Conservation (phyloP, 2,888 invertebrate genomes). For the Euzophera pinguis region DNA sequence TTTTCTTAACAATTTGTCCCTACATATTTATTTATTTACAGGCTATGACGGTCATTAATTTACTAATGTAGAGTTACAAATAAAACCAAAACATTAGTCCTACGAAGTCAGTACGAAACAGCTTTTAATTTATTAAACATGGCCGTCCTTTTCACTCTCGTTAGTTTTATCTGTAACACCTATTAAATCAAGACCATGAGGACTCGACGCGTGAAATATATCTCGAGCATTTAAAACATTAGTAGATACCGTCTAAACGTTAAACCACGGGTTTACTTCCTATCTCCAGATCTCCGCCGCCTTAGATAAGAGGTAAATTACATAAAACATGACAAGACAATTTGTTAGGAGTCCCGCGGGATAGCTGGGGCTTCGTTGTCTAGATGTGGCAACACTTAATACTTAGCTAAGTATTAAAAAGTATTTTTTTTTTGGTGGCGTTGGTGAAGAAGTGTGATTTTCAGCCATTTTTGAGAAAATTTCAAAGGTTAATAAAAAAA, state of each 20-base stretch:
- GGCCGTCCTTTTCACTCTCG: neutral
- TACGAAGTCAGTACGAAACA: no score
- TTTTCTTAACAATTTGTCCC: no score
- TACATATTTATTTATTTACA: no score
- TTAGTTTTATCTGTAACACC: neutral
- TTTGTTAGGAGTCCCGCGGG: conserved; percentile 45
- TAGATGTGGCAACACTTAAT: conserved; percentile 13
- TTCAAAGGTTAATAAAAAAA: no score
- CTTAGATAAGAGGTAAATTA: conserved; percentile 53
- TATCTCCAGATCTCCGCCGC: conserved; percentile 23
- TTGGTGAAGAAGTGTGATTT: no score
- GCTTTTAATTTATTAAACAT: no score
- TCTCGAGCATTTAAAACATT: conserved; percentile 3
- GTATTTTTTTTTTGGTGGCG: no score
- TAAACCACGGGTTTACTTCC: conserved; percentile 16
- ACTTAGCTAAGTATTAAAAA: no score
- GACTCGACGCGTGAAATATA: neutral
- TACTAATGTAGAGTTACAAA: no score
- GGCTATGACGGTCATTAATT: no score
- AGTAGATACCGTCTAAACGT: neutral
- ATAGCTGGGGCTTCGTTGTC: neutral
- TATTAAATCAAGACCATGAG: neutral
- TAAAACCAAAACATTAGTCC: no score
- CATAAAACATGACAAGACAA: conserved; percentile 64
- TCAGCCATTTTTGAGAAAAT: no score